A percentile compares a stretch with the other conserved stretches of the same genome.
Evolutionary conservation across 2,797 vertebrate species (phyloP).

Genomic region (Eleutherodactylus coqui): DNA sequence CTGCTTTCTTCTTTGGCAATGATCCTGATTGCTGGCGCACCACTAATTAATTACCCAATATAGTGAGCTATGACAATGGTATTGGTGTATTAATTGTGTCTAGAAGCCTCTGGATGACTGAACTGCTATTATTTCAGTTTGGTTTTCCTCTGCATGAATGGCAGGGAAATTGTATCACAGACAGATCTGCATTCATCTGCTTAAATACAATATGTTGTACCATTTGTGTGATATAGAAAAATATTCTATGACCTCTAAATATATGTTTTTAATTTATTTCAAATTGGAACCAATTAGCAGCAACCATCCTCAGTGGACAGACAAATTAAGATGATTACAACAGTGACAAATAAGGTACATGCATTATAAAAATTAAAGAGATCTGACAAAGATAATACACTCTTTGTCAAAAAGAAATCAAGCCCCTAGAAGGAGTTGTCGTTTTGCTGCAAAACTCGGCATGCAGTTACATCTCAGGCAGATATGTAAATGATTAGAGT

Average conservation of each 20-base stretch:
- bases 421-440: no score
- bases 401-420: no score
- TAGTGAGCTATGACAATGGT: conserved; percentile 46
- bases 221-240: not conserved
- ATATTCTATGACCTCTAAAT: not conserved
- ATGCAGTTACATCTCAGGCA: no score
- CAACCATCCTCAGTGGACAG: not conserved
- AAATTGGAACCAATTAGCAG: not conserved
- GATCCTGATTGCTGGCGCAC: conserved; percentile 54
- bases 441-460: no score
- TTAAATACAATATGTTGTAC: conserved; percentile 27
- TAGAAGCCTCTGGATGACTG: conserved; percentile 39
- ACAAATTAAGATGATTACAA: no score
- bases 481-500: no score
- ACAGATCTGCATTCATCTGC: conserved; percentile 21
- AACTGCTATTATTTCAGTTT: conserved; percentile 37
- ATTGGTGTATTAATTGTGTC: conserved; percentile 47
- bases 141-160: conserved; percentile 33
- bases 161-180: conserved; percentile 28
- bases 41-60: conserved; percentile 61
- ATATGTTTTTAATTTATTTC: not conserved
- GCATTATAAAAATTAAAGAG: not conserved
- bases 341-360: not conserved
- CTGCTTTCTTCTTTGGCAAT: conserved; percentile 49
- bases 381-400: no score